These are phyloP conservation scores for Paracyclopina nana DNA, from an alignment of 1,140 invertebrate species.

Conservation along the genomic window DNA sequence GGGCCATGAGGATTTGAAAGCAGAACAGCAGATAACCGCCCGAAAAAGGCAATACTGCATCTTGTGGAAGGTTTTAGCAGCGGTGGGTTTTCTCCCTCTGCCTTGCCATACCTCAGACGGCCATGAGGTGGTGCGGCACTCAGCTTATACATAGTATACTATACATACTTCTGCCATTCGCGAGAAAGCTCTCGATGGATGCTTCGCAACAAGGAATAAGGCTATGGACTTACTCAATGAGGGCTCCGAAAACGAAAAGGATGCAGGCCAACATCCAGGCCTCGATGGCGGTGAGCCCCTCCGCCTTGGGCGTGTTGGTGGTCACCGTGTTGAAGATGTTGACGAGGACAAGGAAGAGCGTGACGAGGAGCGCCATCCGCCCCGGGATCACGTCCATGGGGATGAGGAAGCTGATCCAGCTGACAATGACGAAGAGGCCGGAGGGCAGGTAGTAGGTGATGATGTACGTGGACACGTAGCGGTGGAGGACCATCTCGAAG, in stretches of 20 bases:
- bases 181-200: no score
- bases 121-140: no score
- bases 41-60: no score
- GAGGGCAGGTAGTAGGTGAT: slow-evolving; percentile 15
- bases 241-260: slow-evolving; percentile 16
- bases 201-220: no score
- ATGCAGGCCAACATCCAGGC: slow-evolving; percentile 17
- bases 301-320: slow-evolving; percentile 16
- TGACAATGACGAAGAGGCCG: slow-evolving; percentile 17
- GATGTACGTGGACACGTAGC: slow-evolving; percentile 17
- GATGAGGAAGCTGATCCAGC: slow-evolving; percentile 17
- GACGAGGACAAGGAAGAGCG: slow-evolving; percentile 17
- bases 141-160: no score
- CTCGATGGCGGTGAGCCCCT: slow-evolving; percentile 16
- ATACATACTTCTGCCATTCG: no score
- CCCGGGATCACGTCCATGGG: slow-evolving; percentile 18
- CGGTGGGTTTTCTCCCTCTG: no score
- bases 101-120: no score
- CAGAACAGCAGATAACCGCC: no score
- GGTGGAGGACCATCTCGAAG: slow-evolving; percentile 15
- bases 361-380: slow-evolving; percentile 17
- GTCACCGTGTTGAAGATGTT: slow-evolving; percentile 17
- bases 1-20: no score
- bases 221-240: slow-evolving; percentile 16
- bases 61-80: no score